Base-by-base conservation (phyloP, 2,797 vertebrate species). In the Eleutherodactylus coqui region DNA sequence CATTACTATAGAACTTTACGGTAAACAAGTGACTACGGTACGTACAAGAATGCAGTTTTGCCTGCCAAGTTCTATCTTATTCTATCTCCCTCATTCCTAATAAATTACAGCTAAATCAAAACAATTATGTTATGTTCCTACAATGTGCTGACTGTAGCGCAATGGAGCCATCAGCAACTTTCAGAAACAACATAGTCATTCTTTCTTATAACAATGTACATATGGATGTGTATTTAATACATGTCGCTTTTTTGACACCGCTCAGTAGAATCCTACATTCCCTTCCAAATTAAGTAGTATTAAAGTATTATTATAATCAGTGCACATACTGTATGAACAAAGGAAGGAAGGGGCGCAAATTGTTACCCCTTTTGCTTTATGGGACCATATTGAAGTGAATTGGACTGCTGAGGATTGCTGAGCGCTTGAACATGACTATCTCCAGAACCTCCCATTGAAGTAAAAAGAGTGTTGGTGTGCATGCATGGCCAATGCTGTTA, bases 141-240 rank as follows among this genome's bases (percentile, higher is more conserved):
- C 55, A 87, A 87, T 87, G 67, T 87, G 86, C 86, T 87, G 86
- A 87, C 51, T 47, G 27, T 5, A 51, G 81, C 69, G 55, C 41
- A 75, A 67, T 67, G 32, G 45, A 80, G 45, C 64, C 67, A 69
- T 45, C 49, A 27, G 69, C 58, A 32, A 60, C 72, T 47, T 29
- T 21, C n/a, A 76, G 27, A 34, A 58, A 84, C 67, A 58, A 62
- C 21, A 62, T 62, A 51, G 62, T 69, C 32, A 75, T 75, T 34
- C 43, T 75, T 62, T 45, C 45, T 60, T 72, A 73, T 36, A 51
- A 58, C 41, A 62, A 81, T 75, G 69, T 64, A 64, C 73, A 32
- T 27, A 60, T 81, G 51, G 32, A 51, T 16, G 2, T 51, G 51
- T 86, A 62, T 81, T 75, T 47, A 75, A 45, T 27, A 78, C 41